Evolutionary conservation across 2,797 vertebrate genomes (phyloP), one percentile per base, ranked within the genome.

Genomic region (Myotis planiceps): DNA sequence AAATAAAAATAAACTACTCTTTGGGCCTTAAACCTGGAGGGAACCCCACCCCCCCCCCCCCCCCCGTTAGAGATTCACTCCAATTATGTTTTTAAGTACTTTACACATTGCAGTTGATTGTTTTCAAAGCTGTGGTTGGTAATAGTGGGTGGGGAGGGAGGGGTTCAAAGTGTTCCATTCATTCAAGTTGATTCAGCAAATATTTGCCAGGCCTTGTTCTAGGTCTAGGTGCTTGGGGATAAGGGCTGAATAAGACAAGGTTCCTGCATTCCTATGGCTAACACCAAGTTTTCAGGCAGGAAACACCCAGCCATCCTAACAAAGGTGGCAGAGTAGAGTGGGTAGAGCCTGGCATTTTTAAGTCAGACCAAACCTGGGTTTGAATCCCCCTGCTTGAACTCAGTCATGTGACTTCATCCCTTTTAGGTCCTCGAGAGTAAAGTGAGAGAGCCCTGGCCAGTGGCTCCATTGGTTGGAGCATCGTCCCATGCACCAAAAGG

Each of bases 331-430:
- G 8, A 18, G 13, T 2, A 2, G 18, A 4, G 23, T 6, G 29
- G 45, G 9, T 42, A 51, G 65, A 69, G 19, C 18, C 5, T 3
- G 29, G 58, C 47, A 34, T 72, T 55, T 76, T 51, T 7, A n/a
- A 68, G 34, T 69, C n/a, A 34, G 60, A 83, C 7, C 4, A 42
- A 69, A 27, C 6, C 27, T 68, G 90, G 18, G 14, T 68, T 82
- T 37, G 75, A 74, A 66, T 68, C 18, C 21, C 37, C 2, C 27
- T 65, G n/a, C 86, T 49, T 78, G 69, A 86, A 83, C 45, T 45
- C 51, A 66, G 53, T n/a, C 65, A 45, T 79, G 21, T 34, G 91
- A 81, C 27, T 88, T 78, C 60, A 16, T 63, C 72, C 79, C 69
- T 75, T 91, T 60, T 49, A 16, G 51, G 16, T 72, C 60, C 13